Conservation (phyloP, 1,140 invertebrate species). For the Sminthurides bifidus region DNA sequence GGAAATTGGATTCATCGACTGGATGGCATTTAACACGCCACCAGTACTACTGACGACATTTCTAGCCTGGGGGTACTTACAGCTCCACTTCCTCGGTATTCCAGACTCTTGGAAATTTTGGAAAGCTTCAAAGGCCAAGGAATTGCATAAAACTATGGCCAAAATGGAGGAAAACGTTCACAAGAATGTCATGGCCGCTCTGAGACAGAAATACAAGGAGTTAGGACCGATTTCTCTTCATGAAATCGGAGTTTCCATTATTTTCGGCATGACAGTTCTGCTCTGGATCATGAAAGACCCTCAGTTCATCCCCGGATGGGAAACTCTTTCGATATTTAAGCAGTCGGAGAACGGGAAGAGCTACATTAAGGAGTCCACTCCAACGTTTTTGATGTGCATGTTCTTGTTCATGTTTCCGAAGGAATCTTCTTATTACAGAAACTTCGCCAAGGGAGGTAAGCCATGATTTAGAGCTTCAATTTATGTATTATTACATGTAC, state of each 20-base stretch:
- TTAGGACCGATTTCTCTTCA: slow-evolving; percentile 69
- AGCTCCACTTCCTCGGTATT: slow-evolving; percentile 61
- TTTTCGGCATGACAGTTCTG: slow-evolving; percentile 65
- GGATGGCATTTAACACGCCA: slow-evolving; percentile 55
- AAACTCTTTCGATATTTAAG: slow-evolving; percentile 24
- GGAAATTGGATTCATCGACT: slow-evolving; percentile 36
- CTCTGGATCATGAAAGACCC: slow-evolving; percentile 83
- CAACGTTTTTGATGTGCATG: slow-evolving; percentile 21
- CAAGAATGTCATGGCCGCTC: slow-evolving; percentile 39
- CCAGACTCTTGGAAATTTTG: slow-evolving; percentile 14
- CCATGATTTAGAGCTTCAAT: neutral
- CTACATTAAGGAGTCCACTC: slow-evolving; percentile 31
- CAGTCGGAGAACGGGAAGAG: slow-evolving; percentile 19
- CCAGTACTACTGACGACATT: slow-evolving; percentile 59
- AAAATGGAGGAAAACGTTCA: slow-evolving; percentile 16
- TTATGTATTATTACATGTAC: neutral
- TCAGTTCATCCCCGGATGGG: slow-evolving; percentile 46
- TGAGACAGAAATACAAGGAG: slow-evolving; percentile 58
- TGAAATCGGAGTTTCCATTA: slow-evolving; percentile 56
- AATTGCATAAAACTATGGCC: neutral
- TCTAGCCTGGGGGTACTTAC: slow-evolving; percentile 53
- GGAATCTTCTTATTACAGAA: slow-evolving; percentile 19
- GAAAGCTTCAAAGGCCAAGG: slow-evolving; percentile 5
- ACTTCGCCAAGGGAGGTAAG: slow-evolving; percentile 17
- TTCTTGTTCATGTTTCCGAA: slow-evolving; percentile 25